Evolutionary conservation across 1,140 invertebrate genomes (phyloP).

Genomic region (Euglossa dilemma): DNA sequence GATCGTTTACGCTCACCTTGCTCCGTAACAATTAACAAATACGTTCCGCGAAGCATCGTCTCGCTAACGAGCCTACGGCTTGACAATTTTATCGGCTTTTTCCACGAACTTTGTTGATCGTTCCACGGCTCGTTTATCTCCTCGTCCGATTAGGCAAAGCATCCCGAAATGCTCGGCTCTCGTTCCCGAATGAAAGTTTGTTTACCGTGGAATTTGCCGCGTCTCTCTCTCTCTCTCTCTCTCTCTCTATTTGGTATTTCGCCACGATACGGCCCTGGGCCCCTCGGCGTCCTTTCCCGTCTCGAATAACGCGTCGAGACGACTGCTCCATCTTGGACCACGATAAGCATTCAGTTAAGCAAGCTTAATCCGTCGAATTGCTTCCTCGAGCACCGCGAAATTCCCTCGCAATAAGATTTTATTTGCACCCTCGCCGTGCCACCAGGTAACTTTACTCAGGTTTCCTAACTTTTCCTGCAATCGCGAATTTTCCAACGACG

Average conservation of each 20-base stretch:
- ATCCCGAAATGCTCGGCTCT: neutral
- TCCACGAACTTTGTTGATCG: conserved; percentile 8
- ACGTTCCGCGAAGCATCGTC: neutral
- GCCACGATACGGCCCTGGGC: no score
- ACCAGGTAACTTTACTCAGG: neutral
- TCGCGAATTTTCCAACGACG: neutral
- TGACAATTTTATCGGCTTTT: neutral
- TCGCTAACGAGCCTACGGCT: neutral
- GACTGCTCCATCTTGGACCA: neutral
- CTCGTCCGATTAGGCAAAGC: neutral
- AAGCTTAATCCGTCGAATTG: neutral
- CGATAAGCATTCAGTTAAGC: neutral
- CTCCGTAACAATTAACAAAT: conserved; percentile 12
- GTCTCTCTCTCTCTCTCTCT: no score
- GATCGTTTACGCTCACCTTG: neutral
- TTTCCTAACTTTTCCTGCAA: neutral
- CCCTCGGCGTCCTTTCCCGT: no score
- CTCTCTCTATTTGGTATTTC: no score
- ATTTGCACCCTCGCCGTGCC: neutral
- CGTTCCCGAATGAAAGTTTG: neutral
- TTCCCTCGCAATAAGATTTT: conserved; percentile 1
- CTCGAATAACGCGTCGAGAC: neutral
- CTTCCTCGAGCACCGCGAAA: neutral
- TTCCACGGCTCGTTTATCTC: neutral
- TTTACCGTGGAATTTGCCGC: neutral